Evolutionary conservation across 2,797 vertebrate genomes (phyloP), one percentile per base, ranked within the genome.

Genomic region (Centroberyx gerrardi): DNA sequence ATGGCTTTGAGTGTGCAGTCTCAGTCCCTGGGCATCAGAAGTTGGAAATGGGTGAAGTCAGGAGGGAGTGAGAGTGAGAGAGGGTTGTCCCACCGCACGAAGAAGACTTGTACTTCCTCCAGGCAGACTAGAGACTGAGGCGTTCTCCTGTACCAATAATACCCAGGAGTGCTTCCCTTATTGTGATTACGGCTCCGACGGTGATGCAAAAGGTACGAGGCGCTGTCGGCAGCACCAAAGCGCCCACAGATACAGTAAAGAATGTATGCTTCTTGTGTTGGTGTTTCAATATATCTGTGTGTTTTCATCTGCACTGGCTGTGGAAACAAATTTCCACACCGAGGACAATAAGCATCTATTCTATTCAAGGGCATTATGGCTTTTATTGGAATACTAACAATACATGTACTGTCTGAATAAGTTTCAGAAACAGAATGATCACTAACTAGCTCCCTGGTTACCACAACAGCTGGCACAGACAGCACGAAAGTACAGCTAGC

Each of bases 1-100:
- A 86, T 89, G 82, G 86, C 72, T 83, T 85, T 86, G 55, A 75
- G 82, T 86, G 72, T 65, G 54, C 82, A 89, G 88, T 85, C 82
- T 66, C 8, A 62, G 55, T 15, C 17, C 17, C 15, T 48, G 15
- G 12, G 42, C 51, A 80, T 75, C 58, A 49, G 71, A 13, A 42
- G 40, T 10, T 69, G 15, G 48, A 28, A 28, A 29, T 18, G n/a
- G 38, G 44, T 67, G 53, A 31, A 40, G 18, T 18, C 44, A 44
- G 42, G 46, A 14, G 49, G 46, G 55, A 62, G 65, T 18, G n/a
- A 66, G 74, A 54, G 46, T 58, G 62, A 60, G 61, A 9, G 38
- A 36, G 65, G 49, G 10, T 31, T 36, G 29, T 15, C n/a, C 17
- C 10, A 15, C 18, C 12, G 10, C 44, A 54, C 10, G 0, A 44